A percentile compares a stretch with the other conserved stretches of the same genome.
Evolutionary conservation across 2,888 invertebrate species (phyloP).

Genomic region (Drosophila colorata): DNA sequence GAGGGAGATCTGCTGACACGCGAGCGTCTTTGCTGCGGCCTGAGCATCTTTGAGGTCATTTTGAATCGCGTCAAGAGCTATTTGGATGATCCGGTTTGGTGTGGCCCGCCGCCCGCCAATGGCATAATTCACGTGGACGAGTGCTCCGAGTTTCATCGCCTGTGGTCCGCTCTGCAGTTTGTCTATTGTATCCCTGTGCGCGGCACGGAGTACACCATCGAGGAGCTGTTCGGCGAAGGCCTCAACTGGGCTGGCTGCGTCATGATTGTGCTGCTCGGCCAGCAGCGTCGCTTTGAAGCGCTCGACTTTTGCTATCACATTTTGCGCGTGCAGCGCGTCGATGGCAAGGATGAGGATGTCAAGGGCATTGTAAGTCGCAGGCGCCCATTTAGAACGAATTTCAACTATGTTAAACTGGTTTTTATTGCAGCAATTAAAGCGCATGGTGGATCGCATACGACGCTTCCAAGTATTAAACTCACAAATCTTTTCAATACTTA

Average conservation of each 20-base stretch:
- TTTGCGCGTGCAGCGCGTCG: conserved; percentile 96
- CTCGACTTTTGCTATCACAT: conserved; percentile 99
- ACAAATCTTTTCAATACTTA: conserved; percentile 97
- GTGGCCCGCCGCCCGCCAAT: conserved; percentile 94
- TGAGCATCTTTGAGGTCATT: conserved; percentile 98
- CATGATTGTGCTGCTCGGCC: conserved; percentile 96
- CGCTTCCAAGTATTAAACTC: conserved; percentile 99
- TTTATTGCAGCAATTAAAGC: conserved; percentile 91
- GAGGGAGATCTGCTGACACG: conserved; percentile 98
- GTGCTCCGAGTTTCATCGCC: conserved; percentile 96
- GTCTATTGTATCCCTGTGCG: conserved; percentile 98
- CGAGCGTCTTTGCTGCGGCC: conserved; percentile 98
- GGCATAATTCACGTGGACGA: conserved; percentile 98
- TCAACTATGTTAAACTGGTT: not conserved
- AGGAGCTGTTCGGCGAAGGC: conserved; percentile 99
- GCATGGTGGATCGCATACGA: conserved; percentile 98
- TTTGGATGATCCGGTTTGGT: conserved; percentile 96
- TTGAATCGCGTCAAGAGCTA: conserved; percentile 94
- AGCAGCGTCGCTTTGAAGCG: conserved; percentile 98
- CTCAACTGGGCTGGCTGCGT: conserved; percentile 99
- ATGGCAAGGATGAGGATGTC: conserved; percentile 97
- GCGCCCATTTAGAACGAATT: too few species aligned
- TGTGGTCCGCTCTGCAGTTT: conserved; percentile 99
- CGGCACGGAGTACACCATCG: conserved; percentile 97
- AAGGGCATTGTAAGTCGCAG: conserved; percentile 95